Evolutionary conservation across 2,113 vertebrate genomes (phyloP), one percentile per base, ranked within the genome.

Genomic region (Cisticola juncidis): DNA sequence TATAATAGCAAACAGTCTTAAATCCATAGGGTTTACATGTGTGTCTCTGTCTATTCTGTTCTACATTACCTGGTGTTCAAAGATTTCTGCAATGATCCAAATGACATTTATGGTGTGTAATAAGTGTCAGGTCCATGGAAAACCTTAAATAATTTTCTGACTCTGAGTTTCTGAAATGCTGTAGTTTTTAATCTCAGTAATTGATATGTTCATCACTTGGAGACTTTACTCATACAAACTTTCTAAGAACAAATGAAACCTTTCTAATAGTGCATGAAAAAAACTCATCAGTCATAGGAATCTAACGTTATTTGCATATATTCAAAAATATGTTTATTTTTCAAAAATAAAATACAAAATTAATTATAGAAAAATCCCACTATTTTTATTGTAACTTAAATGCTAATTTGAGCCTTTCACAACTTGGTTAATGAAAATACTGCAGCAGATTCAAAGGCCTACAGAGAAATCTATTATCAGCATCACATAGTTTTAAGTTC

Each of bases 401-500:
- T 22, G 13, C n/a, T 66, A 74, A 53, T 31, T 16, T 50, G 10
- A 90, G 2, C 2, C 12, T 84, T 65, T 86, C 31, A 81, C 9
- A 84, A 36, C 10, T 40, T 38, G 42, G 19, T 35, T 51, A 35
- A 53, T 42, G 58, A 84, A 94, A 92, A 56, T 51, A 40, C 5
- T 62, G 16, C 66, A 91, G 25, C 35, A 87, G 44, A 70, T 87
- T 80, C 12, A 9, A 74, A 86, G 53, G 78, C 33, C 8, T 93
- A 72, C 36, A 79, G 26, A 86, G 24, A 69, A 90, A 73, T 70
- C 6, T 74, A 36, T 69, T 81, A 60, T 53, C 48, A 71, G 9
- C 9, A 28, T 61, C 35, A 54, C 50, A 26, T 83, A 66, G 6
- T 96, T 95, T 81, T 51, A 95, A 94, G 69, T 79, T 95, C 61